phyloP scores from a whole-genome alignment of 1,140 invertebrate genomes.

The Achroia grisella region DNA sequence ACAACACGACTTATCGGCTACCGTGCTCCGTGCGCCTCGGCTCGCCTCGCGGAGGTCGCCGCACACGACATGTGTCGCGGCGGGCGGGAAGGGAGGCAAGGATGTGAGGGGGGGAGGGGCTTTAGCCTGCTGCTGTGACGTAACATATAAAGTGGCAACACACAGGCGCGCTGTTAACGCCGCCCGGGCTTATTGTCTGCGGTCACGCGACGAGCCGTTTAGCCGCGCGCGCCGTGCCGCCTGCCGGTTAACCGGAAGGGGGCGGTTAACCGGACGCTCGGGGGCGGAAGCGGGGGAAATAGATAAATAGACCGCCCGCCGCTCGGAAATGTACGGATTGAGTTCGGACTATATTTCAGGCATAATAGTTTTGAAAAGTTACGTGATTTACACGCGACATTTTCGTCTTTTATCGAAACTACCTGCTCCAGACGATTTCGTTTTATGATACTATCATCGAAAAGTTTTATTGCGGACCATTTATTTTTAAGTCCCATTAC shows the following conservation, averaged over 20 bases:
- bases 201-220: slow-evolving; percentile 72
- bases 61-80: slow-evolving; percentile 26
- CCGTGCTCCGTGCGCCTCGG: slow-evolving; percentile 10
- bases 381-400: slow-evolving; percentile 64
- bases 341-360: slow-evolving; percentile 70
- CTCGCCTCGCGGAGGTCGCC: slow-evolving; percentile 11
- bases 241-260: slow-evolving; percentile 71
- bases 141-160: slow-evolving; percentile 73
- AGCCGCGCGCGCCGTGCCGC: slow-evolving; percentile 63
- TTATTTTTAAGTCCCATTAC: slow-evolving; percentile 35
- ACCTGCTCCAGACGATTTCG: slow-evolving; percentile 34
- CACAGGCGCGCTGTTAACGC: slow-evolving; percentile 71
- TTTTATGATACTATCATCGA: slow-evolving; percentile 46
- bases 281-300: slow-evolving; percentile 70
- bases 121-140: slow-evolving; percentile 41
- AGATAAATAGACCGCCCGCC: slow-evolving; percentile 71
- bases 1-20: slow-evolving; percentile 53
- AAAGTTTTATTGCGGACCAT: slow-evolving; percentile 41
- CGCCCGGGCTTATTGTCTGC: slow-evolving; percentile 71
- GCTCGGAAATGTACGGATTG: slow-evolving; percentile 72
- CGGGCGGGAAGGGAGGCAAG: slow-evolving; percentile 18
- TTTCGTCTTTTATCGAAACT: slow-evolving; percentile 53
- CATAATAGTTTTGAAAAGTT: slow-evolving; percentile 71
- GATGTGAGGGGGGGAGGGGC: slow-evolving; percentile 23
- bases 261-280: slow-evolving; percentile 70